Conservation (phyloP, 2,113 vertebrate species). For the Naja naja region DNA sequence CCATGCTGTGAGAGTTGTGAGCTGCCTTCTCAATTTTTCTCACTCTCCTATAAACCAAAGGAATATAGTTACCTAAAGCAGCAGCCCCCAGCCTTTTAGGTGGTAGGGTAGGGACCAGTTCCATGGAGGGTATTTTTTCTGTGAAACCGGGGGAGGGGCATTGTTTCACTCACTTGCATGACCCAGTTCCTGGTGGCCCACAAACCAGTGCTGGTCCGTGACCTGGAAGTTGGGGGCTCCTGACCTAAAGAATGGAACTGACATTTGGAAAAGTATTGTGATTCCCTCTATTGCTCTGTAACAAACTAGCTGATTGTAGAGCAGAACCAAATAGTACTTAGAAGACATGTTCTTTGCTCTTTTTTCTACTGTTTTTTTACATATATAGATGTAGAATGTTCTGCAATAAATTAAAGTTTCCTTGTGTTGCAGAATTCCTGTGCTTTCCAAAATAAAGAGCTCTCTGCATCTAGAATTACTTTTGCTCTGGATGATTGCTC, state of each 20-base stretch:
- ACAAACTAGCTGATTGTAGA: not conserved
- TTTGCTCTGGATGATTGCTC: not conserved
- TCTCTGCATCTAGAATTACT: not conserved
- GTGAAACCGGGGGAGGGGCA: no score
- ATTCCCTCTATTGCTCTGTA: not conserved
- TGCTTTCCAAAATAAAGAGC: not conserved
- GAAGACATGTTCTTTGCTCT: not conserved
- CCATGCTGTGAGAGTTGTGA: not conserved
- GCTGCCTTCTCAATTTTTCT: not conserved
- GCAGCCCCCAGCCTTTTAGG: no score
- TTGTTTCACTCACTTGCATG: no score
- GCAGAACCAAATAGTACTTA: not conserved
- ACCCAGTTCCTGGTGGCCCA: no score
- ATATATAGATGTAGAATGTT: not conserved
- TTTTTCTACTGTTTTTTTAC: not conserved
- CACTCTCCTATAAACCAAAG: not conserved
- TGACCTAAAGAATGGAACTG: no score
- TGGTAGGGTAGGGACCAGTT: no score
- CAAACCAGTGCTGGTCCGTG: no score
- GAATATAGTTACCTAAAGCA: not conserved
- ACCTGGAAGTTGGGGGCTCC: no score
- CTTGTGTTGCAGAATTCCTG: not conserved
- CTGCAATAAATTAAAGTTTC: not conserved
- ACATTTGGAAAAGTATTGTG: not conserved
- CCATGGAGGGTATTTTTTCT: no score